Evolutionary conservation across 2,113 vertebrate species (phyloP).

Genomic region (Lycocorax pyrrhopterus): DNA sequence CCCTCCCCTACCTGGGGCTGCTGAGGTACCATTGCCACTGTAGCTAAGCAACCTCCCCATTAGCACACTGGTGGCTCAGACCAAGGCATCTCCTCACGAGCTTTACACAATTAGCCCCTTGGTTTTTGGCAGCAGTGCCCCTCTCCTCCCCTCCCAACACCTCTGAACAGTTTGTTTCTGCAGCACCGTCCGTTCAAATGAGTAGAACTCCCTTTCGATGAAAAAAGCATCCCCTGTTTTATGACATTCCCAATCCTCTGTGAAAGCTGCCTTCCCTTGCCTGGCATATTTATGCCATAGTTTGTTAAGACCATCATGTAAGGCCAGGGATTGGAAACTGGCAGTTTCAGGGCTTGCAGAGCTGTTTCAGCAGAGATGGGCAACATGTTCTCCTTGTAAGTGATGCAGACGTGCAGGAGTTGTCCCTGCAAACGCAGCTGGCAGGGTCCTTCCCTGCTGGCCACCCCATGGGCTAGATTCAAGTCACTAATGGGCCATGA

Average conservation of each 20-base stretch:
- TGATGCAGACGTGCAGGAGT: not conserved
- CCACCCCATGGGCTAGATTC: not conserved
- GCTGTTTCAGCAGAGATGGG: not conserved
- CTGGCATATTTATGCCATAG: conserved; percentile 29
- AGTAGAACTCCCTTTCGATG: not conserved
- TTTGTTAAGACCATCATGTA: conserved; percentile 18
- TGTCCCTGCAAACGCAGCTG: not conserved
- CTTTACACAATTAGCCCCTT: not conserved
- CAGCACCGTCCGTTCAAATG: not conserved
- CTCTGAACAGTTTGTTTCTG: not conserved
- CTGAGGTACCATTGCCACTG: not conserved
- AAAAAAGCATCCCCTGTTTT: not conserved
- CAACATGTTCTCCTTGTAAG: not conserved
- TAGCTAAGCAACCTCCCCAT: conserved; percentile 55
- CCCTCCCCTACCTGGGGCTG: not conserved
- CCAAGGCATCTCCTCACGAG: not conserved
- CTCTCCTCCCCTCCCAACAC: not conserved
- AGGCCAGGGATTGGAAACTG: not conserved
- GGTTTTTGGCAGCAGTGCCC: not conserved
- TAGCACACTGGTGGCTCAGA: not conserved
- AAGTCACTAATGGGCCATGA: not conserved
- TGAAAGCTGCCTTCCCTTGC: not conserved
- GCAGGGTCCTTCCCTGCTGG: not conserved
- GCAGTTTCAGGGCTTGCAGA: conserved; percentile 10
- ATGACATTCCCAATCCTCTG: not conserved